Evolutionary conservation across 1,140 invertebrate species (phyloP).

Genomic region (Halictus rubicundus): DNA sequence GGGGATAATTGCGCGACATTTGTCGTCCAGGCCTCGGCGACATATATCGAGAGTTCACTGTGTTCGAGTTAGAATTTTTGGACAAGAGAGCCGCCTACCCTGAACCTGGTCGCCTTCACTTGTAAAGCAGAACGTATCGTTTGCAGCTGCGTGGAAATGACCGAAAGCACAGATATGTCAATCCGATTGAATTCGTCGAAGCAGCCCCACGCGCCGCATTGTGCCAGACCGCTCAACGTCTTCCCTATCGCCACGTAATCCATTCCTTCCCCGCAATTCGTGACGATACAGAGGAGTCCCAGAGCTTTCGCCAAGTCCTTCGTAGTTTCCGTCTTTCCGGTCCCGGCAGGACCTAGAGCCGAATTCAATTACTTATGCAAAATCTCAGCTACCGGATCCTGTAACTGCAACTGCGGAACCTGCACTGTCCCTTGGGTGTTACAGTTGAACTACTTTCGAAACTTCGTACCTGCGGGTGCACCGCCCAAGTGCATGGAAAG

Average conservation of each 20-base stretch:
- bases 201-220: constrained; percentile 92
- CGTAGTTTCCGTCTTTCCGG: constrained; percentile 95
- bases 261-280: constrained; percentile 96
- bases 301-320: constrained; percentile 95
- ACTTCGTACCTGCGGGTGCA: constrained; percentile 86
- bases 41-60: no score
- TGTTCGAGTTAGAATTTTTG: no score
- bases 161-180: constrained; percentile 93
- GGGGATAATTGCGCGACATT: no score
- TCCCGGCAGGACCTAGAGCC: constrained; percentile 87
- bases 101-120: constrained; percentile 86
- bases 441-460: no score
- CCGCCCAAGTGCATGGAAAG: constrained; percentile 93
- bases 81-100: constrained; percentile 78
- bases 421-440: no score
- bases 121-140: constrained; percentile 92
- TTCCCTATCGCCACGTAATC: constrained; percentile 93
- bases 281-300: constrained; percentile 92
- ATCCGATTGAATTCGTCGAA: constrained; percentile 97
- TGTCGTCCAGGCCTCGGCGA: no score
- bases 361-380: no score
- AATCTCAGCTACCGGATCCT: no score
- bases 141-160: constrained; percentile 94
- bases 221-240: constrained; percentile 87
- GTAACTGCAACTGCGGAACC: no score